Base-by-base conservation (phyloP, 1,140 invertebrate species). In the Tetraneura akinire region DNA sequence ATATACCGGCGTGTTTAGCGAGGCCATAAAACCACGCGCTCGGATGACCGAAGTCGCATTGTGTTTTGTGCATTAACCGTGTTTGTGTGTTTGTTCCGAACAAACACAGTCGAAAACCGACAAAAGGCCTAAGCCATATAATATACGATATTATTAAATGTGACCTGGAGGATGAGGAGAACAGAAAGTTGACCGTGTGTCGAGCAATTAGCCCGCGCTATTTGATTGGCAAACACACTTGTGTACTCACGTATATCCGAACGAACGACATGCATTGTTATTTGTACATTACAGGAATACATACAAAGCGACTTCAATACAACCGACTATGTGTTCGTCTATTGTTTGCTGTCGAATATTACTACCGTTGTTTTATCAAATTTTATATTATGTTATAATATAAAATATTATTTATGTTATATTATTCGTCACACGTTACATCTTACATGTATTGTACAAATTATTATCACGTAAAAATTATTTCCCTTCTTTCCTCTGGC, bases 141-240 rank as follows among this genome's bases (percentile, higher is more conserved):
- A 26, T 14, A 57, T 26, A 9, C 16, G n/a, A 11, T 13, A 55
- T 5, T 26, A 29, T 5, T 26, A 29, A 16, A 26, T 13, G 6
- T 23, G 5, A 14, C 51, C 13, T 13, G 26, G 4, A 13, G 9
- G 62, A 1, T 8, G 32, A 18, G 10, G 18, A 64, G 32, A 18
- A 21, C 32, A 11, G 37, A 42, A 66, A 3, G 64, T 23, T 66
- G 37, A 45, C 64, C 66, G 42, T 45, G 21, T 29, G 3, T 23
- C 21, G 10, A 23, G 66, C 66, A 47, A 68, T 70, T 47, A 49
- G 42, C 42, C 14, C 42, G 14, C 66, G 66, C 21, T 70, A 23
- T 70, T 70, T 47, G 42, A 47, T 29, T 16, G 14, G 45, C 66
- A 70, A 70, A 70, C 42, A 49, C 66, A 42, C 45, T n/a, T 26